Evolutionary conservation across 1,140 invertebrate species (phyloP).

Genomic region (Planococcus citri): DNA sequence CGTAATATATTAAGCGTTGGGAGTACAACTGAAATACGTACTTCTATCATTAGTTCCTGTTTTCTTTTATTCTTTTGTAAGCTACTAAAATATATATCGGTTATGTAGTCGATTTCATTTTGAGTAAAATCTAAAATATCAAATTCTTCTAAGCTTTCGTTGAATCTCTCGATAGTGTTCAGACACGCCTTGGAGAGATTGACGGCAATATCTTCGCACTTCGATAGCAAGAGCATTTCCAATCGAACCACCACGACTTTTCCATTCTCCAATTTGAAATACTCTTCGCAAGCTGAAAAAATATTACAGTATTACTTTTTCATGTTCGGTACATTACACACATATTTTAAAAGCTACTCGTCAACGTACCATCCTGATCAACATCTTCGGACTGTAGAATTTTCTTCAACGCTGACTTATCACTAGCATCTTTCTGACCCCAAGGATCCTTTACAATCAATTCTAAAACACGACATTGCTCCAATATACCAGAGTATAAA

Average conservation of each 20-base stretch:
- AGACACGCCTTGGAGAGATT: conserved; percentile 40
- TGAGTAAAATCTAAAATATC: conserved; percentile 33
- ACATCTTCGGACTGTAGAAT: conserved; percentile 34
- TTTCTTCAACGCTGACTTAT: conserved; percentile 35
- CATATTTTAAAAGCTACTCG: not conserved
- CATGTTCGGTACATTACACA: not conserved
- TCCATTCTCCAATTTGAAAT: conserved; percentile 40
- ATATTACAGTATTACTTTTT: not conserved
- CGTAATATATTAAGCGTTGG: too few relatives aligned
- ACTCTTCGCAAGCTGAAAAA: conserved; percentile 31
- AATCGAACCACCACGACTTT: conserved; percentile 40
- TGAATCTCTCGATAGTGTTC: conserved; percentile 31
- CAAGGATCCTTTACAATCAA: conserved; percentile 40
- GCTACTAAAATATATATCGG: conserved; percentile 41
- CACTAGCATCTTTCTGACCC: conserved; percentile 41
- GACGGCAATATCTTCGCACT: conserved; percentile 42
- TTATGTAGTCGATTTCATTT: conserved; percentile 39
- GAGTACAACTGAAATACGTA: not conserved
- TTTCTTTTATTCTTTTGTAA: conserved; percentile 39
- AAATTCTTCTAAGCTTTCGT: conserved; percentile 32
- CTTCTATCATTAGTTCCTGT: not conserved
- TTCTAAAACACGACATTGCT: conserved; percentile 36
- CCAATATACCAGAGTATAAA: conserved; percentile 32
- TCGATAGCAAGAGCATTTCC: conserved; percentile 40
- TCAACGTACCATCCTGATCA: conserved; percentile 19